These are phyloP conservation scores for Dryobotodes eremita DNA, from an alignment of 2,888 invertebrate species.

Conservation along the genomic window DNA sequence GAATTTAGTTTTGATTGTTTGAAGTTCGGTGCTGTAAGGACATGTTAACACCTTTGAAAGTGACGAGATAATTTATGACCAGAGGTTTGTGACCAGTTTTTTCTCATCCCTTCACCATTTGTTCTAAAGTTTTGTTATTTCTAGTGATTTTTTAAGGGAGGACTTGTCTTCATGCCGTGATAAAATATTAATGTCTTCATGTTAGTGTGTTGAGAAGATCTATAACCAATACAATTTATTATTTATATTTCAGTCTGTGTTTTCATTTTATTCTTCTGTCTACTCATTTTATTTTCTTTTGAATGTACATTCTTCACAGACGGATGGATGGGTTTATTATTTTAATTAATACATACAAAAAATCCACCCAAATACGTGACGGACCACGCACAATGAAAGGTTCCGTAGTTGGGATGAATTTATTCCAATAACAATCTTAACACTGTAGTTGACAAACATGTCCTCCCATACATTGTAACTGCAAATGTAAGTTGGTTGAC, in stretches of 20 bases:
- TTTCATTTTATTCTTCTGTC: neutral
- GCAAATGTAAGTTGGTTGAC: too few relatives aligned
- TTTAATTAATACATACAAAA: neutral
- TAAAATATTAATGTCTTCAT: conserved; percentile 10
- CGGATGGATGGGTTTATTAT: neutral
- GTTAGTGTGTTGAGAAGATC: neutral
- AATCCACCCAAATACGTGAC: too few relatives aligned
- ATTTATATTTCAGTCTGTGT: too few relatives aligned
- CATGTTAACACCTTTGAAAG: conserved; percentile 76
- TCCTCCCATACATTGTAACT: too few relatives aligned
- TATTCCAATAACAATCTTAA: too few relatives aligned
- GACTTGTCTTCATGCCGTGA: conserved; percentile 41
- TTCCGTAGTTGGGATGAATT: too few relatives aligned
- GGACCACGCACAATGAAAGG: too few relatives aligned
- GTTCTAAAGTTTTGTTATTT: conserved; percentile 67
- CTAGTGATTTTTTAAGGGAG: conserved; percentile 64
- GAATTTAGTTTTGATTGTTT: conserved; percentile 59
- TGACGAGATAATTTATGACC: conserved; percentile 82
- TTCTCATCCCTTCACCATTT: conserved; percentile 79
- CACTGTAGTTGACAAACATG: too few relatives aligned
- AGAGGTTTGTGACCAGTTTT: conserved; percentile 78
- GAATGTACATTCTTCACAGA: neutral
- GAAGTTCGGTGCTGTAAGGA: conserved; percentile 37
- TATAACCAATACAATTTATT: neutral
- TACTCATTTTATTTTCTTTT: neutral